These are phyloP conservation scores for Spea bombifrons DNA, from an alignment of 2,113 vertebrate genomes.

Conservation along the genomic window DNA sequence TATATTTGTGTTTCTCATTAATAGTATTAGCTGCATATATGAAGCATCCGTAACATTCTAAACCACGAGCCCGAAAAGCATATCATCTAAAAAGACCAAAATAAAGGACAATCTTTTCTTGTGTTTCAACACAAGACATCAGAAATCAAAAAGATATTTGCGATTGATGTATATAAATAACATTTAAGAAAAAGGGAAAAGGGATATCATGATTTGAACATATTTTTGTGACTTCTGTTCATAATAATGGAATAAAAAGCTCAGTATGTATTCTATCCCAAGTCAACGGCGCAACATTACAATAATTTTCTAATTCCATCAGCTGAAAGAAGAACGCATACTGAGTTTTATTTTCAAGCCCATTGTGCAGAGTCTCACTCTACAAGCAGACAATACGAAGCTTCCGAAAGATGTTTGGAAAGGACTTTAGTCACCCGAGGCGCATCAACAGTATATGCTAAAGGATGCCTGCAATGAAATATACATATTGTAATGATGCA, in stretches of 20 bases:
- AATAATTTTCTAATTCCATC: constrained; percentile 30
- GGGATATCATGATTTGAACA: too few relatives aligned
- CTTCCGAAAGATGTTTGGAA: neutral
- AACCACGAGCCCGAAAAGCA: too few relatives aligned
- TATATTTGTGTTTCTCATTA: too few relatives aligned
- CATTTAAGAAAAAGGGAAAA: too few relatives aligned
- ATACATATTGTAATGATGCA: constrained; percentile 8
- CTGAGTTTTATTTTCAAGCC: constrained; percentile 11
- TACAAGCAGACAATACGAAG: neutral
- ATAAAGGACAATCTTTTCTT: too few relatives aligned
- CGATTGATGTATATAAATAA: too few relatives aligned
- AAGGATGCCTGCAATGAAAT: constrained; percentile 1
- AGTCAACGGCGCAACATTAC: constrained; percentile 24
- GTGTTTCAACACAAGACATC: too few relatives aligned
- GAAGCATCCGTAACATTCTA: too few relatives aligned
- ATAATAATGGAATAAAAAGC: constrained; percentile 32
- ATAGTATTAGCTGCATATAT: too few relatives aligned
- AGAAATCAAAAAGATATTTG: too few relatives aligned
- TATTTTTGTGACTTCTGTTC: constrained; percentile 13
- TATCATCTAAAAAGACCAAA: too few relatives aligned
- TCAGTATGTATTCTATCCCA: constrained; percentile 8
- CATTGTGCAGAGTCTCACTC: constrained; percentile 4
- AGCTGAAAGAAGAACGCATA: constrained; percentile 11
- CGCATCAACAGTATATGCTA: neutral
- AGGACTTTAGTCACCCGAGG: constrained; percentile 11